These are phyloP conservation scores for Lagopus muta DNA, from an alignment of 2,113 vertebrate species.

Conservation along the genomic window DNA sequence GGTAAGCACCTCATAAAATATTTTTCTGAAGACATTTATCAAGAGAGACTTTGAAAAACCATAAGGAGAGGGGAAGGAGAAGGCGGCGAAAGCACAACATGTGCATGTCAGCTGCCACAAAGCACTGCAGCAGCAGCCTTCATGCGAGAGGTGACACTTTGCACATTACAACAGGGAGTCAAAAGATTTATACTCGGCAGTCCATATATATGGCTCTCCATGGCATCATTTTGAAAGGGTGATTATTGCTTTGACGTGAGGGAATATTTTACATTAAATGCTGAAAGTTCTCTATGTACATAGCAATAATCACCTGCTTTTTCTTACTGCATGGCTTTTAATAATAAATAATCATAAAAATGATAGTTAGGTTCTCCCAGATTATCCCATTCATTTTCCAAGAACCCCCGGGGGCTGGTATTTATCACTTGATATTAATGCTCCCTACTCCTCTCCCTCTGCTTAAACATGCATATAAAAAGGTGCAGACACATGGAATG, in stretches of 20 bases:
- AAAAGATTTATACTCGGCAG: conserved; percentile 86
- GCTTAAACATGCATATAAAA: neutral
- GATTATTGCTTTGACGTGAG: conserved; percentile 84
- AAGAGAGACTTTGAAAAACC: conserved; percentile 76
- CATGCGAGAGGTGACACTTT: conserved; percentile 72
- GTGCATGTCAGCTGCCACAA: conserved; percentile 85
- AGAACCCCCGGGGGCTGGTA: conserved; percentile 32
- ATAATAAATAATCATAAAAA: conserved; percentile 50
- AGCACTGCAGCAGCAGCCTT: conserved; percentile 51
- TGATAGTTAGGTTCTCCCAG: conserved; percentile 30
- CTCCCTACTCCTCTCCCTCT: neutral
- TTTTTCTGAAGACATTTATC: conserved; percentile 83
- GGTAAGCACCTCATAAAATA: conserved; percentile 77
- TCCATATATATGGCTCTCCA: conserved; percentile 71
- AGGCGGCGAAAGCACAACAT: conserved; percentile 73
- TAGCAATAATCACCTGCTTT: conserved; percentile 81
- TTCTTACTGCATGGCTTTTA: neutral
- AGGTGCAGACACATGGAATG: neutral
- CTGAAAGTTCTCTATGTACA: conserved; percentile 76
- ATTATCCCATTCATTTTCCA: conserved; percentile 64
- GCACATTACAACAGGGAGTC: conserved; percentile 75
- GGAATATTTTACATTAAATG: conserved; percentile 81
- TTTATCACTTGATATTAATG: conserved; percentile 26
- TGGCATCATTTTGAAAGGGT: conserved; percentile 79
- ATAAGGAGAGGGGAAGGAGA: conserved; percentile 44